Base-by-base conservation (phyloP, 2,888 invertebrate species). In the Zaprionus bogoriensis region DNA sequence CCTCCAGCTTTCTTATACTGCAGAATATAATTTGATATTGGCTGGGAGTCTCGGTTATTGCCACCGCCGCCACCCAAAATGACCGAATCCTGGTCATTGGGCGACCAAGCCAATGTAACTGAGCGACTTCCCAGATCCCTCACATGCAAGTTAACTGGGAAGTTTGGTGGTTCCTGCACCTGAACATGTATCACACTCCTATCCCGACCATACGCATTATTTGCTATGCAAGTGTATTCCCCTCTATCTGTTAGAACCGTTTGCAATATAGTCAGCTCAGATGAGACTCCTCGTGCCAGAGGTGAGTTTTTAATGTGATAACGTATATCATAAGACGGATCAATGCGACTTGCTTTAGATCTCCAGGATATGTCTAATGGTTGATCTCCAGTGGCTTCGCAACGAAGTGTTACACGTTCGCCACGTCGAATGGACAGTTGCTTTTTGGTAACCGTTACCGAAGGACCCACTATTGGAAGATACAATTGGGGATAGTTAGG, bases 171-270 rank as follows among this genome's bases (percentile, higher is more conserved):
- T 70, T 94, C 94, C 89, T 92, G 90, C 6, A 92, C 91, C 66
- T 92, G 91, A 12, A 92, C 81, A 69, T 92, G 90, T 65, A 92
- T 88, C 2, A 83, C 86, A 3, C 89, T 89, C 89, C 92, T 91
- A 74, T 93, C 94, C 55, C 92, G 92, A 0, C 94, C 94, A 86
- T 93, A 94, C 0, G 92, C 91, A 88, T 94, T 94, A 61, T 92
- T 92, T 2, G 93, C 94, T 23, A 92, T 91, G 82, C 94, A 94
- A 1, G 92, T 92, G 85, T 93, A 94, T 80, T 94, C 94, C 2
- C 93, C 93, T 6, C 93, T 91, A 76, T 92, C 92, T 14, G 91
- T 89, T 17, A 92, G 87, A 12, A 91, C 90, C 5, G 93, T 92
- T 44, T 93, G 93, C 6, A 91, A 87, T 51, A 94, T 92, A 2